These are phyloP conservation scores for Coelogynopora nodosa DNA, from an alignment of 2,888 invertebrate species.

Conservation along the genomic window DNA sequence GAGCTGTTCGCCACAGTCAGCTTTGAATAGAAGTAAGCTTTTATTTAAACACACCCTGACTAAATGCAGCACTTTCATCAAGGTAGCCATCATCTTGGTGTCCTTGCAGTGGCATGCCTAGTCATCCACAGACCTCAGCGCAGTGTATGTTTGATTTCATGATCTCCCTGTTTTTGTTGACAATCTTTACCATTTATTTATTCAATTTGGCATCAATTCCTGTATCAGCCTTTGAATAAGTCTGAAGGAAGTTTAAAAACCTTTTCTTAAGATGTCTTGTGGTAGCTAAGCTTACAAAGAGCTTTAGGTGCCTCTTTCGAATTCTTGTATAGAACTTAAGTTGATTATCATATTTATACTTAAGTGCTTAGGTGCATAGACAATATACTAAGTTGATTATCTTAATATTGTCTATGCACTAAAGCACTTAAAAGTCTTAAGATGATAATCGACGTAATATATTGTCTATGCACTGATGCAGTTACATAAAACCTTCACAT, in stretches of 20 bases:
- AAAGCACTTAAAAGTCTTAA: too few species aligned
- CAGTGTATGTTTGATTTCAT: not conserved
- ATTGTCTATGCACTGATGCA: too few species aligned
- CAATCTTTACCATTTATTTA: not conserved
- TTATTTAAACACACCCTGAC: not conserved
- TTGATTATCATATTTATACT: too few species aligned
- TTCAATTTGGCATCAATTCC: not conserved
- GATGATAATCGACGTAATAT: too few species aligned
- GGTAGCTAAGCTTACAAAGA: not conserved
- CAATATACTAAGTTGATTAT: too few species aligned
- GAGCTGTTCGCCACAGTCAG: not conserved
- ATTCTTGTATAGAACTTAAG: not conserved
- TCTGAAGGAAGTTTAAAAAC: not conserved
- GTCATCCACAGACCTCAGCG: not conserved
- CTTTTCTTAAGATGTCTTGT: not conserved
- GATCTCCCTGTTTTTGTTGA: not conserved
- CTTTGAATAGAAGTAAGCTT: not conserved
- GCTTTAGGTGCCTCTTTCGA: not conserved
- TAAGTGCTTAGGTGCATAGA: too few species aligned
- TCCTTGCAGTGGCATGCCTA: not conserved
- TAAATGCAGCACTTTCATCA: not conserved
- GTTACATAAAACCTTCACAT: too few species aligned
- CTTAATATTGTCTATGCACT: too few species aligned
- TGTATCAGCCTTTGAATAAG: not conserved
- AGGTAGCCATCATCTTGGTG: not conserved